phyloP scores from a whole-genome alignment of 2,888 invertebrate genomes.

The Hecatera dysodea region DNA sequence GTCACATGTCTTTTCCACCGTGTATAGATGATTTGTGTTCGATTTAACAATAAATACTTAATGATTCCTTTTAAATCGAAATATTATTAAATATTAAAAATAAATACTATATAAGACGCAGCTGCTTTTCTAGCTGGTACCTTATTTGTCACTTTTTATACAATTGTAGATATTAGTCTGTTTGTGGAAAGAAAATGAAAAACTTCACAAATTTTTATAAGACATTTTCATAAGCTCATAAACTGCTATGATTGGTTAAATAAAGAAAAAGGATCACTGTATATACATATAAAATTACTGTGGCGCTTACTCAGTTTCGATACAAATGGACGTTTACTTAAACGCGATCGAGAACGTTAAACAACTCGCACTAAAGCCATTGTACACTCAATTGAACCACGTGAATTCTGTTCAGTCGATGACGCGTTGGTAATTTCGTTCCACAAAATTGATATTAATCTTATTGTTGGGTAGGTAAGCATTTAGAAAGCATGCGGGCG shows the following conservation, averaged over 20 bases:
- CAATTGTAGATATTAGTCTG: neutral
- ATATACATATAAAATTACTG: too few relatives aligned
- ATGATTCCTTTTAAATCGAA: neutral
- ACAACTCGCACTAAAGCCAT: too few relatives aligned
- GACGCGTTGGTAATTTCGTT: neutral
- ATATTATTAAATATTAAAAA: neutral
- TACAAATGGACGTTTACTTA: too few relatives aligned
- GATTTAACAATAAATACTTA: neutral
- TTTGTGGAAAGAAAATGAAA: neutral
- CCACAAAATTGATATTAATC: neutral
- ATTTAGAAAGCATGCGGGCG: too few relatives aligned
- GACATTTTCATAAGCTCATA: neutral
- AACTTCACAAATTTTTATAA: neutral
- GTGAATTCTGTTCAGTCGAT: neutral
- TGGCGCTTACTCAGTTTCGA: too few relatives aligned
- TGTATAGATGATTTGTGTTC: neutral
- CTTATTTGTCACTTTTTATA: slow-evolving; percentile 33
- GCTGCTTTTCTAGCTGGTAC: slow-evolving; percentile 38
- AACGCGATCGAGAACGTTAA: too few relatives aligned
- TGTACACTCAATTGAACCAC: neutral
- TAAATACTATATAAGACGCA: neutral
- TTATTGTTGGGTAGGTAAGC: neutral
- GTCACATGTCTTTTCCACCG: neutral
- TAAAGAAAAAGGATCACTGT: neutral
- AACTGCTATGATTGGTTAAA: neutral